These are phyloP conservation scores for Scrobipalpa atriplicella DNA, from an alignment of 2,888 invertebrate genomes.

Conservation along the genomic window DNA sequence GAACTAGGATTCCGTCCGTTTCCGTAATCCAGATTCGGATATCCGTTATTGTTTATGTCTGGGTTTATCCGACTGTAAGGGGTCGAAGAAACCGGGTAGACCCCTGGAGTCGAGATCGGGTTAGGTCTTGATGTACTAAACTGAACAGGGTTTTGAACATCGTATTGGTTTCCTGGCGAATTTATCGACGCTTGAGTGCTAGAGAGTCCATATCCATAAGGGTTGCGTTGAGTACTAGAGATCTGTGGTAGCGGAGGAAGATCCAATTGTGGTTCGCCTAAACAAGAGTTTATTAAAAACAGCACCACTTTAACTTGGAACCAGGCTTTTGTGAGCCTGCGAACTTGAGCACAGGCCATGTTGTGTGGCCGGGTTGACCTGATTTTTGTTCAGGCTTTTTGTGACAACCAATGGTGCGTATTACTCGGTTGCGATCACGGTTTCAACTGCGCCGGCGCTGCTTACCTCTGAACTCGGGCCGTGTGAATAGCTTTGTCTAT, in stretches of 20 bases:
- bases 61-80: conserved; percentile 67
- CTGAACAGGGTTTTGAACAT: conserved; percentile 55
- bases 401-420: conserved; percentile 68
- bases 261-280: conserved; percentile 76
- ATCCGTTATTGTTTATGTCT: conserved; percentile 75
- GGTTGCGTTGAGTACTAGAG: conserved; percentile 59
- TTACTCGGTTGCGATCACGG: conserved; percentile 66
- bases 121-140: conserved; percentile 63
- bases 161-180: conserved; percentile 70
- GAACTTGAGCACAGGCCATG: conserved; percentile 65
- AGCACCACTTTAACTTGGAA: conserved; percentile 53
- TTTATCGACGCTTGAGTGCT: conserved; percentile 68
- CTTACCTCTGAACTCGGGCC: conserved; percentile 63
- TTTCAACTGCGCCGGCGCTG: conserved; percentile 58
- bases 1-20: conserved; percentile 63
- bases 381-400: conserved; percentile 37
- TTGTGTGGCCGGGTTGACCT: conserved; percentile 47
- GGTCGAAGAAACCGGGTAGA: conserved; percentile 67
- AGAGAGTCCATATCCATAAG: conserved; percentile 65
- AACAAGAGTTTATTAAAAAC: conserved; percentile 42
- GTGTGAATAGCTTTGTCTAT: conserved; percentile 72
- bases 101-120: conserved; percentile 53
- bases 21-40: conserved; percentile 63
- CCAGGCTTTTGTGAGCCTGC: conserved; percentile 54
- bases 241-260: conserved; percentile 76